Evolutionary conservation across 2,797 vertebrate species (phyloP), one percentile per base, ranked within the genome.

Genomic region (Scolopax rusticola): DNA sequence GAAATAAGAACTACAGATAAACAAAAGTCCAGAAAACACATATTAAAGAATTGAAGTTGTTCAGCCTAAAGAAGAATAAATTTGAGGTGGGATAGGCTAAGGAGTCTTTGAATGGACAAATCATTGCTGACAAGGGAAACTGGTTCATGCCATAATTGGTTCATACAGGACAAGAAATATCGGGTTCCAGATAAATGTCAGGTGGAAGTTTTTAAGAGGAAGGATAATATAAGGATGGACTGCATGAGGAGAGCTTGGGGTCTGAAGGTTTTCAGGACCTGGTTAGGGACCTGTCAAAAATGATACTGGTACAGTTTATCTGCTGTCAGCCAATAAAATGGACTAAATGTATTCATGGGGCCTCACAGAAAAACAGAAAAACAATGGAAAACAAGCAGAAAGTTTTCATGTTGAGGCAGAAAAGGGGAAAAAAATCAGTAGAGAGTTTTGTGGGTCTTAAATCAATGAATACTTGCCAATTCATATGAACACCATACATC

Each of bases 1-100:
- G 36, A 84, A 94, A 77, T 7, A 96, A 90, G 33, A 76, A 91
- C 80, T 48, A 41, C 45, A 78, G 48, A 90, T 43, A 12, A 90
- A 38, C 38, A 83, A 25, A 77, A 92, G 27, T 50, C 27, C 73
- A 64, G 50, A 27, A 81, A 89, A 82, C 21, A 45, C 6, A 28
- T 8, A 33, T 30, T 54, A 90, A 87, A 81, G 6, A 84, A 64
- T 9, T 23, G n/a, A 87, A 11, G 30, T 60, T 28, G 18, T 82
- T 79, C 36, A 82, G 30, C 51, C 24, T 69, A 27, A 87, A 59
- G 50, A 69, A 73, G 51, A 76, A 11, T 19, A 65, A 8, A 30
- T 56, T 67, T 80, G n/a, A 80, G 47, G 43, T 48, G 41, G 14
- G 20, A 69, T 13, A 45, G 23, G 8, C 85, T 28, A 59, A 71